These are phyloP conservation scores for Lamellibrachia columna DNA, from an alignment of 2,888 invertebrate genomes.

Conservation along the genomic window DNA sequence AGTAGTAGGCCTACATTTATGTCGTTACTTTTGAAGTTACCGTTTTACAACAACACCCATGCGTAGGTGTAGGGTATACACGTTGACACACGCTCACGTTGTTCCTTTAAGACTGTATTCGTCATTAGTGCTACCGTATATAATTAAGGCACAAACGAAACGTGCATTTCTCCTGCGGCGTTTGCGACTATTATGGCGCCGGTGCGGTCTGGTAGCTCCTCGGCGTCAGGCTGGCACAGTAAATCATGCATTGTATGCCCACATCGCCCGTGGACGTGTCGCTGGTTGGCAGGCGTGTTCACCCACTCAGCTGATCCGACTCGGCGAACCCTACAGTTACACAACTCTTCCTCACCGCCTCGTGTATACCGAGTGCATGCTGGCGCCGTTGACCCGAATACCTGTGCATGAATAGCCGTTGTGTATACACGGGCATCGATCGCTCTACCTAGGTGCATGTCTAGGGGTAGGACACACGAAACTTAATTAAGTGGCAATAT, in stretches of 20 bases:
- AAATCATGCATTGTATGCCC: not conserved
- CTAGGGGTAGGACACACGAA: not conserved
- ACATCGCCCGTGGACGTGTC: not conserved
- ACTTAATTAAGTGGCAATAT: not conserved
- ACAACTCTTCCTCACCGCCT: not conserved
- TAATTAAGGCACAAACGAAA: not conserved
- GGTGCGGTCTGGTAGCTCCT: not conserved
- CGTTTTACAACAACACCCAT: not conserved
- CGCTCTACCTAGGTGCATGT: no score
- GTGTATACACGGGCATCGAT: not conserved
- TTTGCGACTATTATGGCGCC: not conserved
- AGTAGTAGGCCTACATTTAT: not conserved
- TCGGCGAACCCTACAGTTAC: not conserved
- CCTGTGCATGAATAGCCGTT: not conserved
- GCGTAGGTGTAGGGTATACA: not conserved
- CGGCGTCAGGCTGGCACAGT: not conserved
- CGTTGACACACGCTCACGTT: not conserved
- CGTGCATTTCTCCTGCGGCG: not conserved
- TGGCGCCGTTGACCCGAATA: not conserved
- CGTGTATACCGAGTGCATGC: not conserved
- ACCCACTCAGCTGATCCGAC: not conserved
- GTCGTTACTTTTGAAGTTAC: not conserved
- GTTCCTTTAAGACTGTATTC: not conserved
- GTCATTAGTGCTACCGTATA: not conserved
- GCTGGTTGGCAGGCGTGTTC: not conserved